phyloP scores from a whole-genome alignment of 2,888 invertebrate genomes.

The Cephus pygmeus region DNA sequence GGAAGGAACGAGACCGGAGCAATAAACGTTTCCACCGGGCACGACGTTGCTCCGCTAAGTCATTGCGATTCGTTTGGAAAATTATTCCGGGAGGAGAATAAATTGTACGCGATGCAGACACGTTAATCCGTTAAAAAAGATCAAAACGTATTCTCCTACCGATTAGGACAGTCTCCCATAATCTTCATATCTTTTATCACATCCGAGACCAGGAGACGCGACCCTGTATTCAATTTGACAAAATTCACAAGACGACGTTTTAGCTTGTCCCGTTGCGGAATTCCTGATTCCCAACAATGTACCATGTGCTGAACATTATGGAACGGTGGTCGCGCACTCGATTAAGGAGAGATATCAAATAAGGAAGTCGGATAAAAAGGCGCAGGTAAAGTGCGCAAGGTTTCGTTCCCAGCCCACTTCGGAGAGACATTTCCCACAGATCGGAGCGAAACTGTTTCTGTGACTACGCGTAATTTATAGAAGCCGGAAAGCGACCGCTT shows the following conservation, averaged over 20 bases:
- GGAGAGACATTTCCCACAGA: conserved; percentile 56
- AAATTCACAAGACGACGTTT: not conserved
- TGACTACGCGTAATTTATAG: conserved; percentile 50
- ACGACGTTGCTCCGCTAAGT: not conserved
- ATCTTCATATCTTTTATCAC: not conserved
- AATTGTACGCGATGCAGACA: not conserved
- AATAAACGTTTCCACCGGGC: not conserved
- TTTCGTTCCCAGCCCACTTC: conserved; percentile 58
- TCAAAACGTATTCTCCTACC: not conserved
- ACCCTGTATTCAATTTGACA: not conserved
- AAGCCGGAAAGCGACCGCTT: conserved; percentile 61
- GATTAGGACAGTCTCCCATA: not conserved
- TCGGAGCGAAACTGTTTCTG: conserved; percentile 44
- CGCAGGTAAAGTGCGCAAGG: conserved; percentile 26
- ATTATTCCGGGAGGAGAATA: not conserved
- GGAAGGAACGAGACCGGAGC: conserved; percentile 10
- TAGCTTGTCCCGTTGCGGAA: not conserved
- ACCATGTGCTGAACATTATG: not conserved
- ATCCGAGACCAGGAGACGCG: not conserved
- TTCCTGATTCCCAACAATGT: not conserved
- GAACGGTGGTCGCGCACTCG: conserved; percentile 4
- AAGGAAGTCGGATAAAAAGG: conserved; percentile 51
- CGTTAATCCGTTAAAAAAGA: not conserved
- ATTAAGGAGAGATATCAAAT: conserved; percentile 45
- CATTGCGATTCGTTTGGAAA: not conserved